phyloP scores from a whole-genome alignment of 2,888 invertebrate genomes.

The Aradus depressus region DNA sequence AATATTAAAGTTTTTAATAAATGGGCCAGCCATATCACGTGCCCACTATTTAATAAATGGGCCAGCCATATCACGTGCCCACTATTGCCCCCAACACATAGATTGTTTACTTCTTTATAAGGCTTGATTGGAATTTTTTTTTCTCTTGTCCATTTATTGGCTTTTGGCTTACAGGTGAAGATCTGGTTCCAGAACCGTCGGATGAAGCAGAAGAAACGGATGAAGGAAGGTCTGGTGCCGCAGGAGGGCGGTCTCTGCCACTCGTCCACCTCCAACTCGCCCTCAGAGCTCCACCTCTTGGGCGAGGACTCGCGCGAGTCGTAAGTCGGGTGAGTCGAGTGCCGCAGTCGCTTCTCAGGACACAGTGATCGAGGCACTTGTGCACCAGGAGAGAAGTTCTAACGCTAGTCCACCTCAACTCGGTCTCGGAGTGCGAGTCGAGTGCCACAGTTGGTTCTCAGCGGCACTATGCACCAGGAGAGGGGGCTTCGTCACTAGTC shows the following conservation, averaged over 20 bases:
- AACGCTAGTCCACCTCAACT: too few relatives aligned
- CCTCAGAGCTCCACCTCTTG: constrained; percentile 21
- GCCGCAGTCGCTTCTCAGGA: neutral
- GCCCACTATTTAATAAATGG: too few relatives aligned
- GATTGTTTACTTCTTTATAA: neutral
- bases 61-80: too few relatives aligned
- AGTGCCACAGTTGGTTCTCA: too few relatives aligned
- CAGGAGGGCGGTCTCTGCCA: constrained; percentile 32
- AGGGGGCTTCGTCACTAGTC: constrained; percentile 32
- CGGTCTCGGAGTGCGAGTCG: too few relatives aligned
- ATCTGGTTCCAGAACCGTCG: constrained; percentile 88
- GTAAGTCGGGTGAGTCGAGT: neutral
- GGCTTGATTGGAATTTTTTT: neutral
- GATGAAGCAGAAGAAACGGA: constrained; percentile 96
- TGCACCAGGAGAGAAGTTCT: too few relatives aligned
- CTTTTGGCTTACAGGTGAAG: constrained; percentile 37
- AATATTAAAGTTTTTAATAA: too few relatives aligned
- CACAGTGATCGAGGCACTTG: too few relatives aligned
- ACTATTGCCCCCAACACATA: neutral
- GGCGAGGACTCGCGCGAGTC: constrained; percentile 28
- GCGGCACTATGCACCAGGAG: constrained; percentile 23
- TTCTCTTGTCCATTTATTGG: too few relatives aligned
- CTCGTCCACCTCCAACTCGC: constrained; percentile 27
- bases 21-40: too few relatives aligned
- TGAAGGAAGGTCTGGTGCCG: constrained; percentile 46